Evolutionary conservation across 2,888 invertebrate species (phyloP).

Genomic region (Lochmaea crataegi): DNA sequence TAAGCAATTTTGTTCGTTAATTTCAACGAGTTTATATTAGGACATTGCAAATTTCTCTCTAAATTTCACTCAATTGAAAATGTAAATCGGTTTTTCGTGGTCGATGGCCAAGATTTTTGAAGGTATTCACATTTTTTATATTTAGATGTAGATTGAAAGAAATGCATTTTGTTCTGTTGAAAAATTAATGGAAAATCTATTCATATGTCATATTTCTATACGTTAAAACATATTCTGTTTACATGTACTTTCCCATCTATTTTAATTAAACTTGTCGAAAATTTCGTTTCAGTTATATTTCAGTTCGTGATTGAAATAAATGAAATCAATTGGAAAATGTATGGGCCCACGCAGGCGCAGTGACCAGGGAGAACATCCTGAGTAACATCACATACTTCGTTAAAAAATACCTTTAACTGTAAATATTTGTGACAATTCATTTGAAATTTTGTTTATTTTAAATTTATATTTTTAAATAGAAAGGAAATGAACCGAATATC

Average conservation of each 20-base stretch:
- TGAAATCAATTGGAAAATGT: neutral
- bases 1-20: neutral
- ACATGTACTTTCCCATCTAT: neutral
- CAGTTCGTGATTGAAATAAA: conserved; percentile 5
- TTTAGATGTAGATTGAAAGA: too few relatives aligned
- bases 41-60: neutral
- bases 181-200: neutral
- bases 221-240: neutral
- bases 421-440: too few relatives aligned
- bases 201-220: neutral
- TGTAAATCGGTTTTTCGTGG: too few relatives aligned
- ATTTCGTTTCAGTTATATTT: neutral
- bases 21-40: conserved; percentile 5
- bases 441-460: too few relatives aligned
- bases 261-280: neutral
- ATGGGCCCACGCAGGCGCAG: neutral
- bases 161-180: too few relatives aligned
- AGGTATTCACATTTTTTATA: too few relatives aligned
- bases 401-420: too few relatives aligned
- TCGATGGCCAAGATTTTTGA: too few relatives aligned
- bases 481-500: too few relatives aligned
- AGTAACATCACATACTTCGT: too few relatives aligned
- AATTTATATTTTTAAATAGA: too few relatives aligned
- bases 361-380: neutral
- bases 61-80: too few relatives aligned